Evolutionary conservation across 2,888 invertebrate species (phyloP), one percentile per base, ranked within the genome.

Genomic region (Slavum lentiscoides): DNA sequence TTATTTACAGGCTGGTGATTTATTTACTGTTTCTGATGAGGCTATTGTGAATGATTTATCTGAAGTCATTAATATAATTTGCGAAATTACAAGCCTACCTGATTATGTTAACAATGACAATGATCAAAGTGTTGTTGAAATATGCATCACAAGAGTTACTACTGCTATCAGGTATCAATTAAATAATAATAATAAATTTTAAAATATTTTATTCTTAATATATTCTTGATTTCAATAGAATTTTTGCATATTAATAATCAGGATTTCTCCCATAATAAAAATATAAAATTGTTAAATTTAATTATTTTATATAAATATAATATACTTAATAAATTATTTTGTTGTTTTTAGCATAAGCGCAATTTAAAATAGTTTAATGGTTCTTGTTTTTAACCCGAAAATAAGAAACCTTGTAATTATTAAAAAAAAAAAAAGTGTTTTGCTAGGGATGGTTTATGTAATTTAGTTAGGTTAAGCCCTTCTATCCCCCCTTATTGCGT

Each of bases 121-220:
- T 87, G 95, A 96, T 87, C 97, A 97, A 88, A 95, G 95, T 84
- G 93, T 97, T 83, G 95, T 97, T 84, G 97, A 97, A 88, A 96
- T 97, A 85, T 96, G 96, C 87, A 92, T 97, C 82, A 95, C 96
- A 1, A 88, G 96, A 83, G 93, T 96, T 64, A 94, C 95, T 66
- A 93, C 95, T 84, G 95, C 96, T 85, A 93, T 97, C 83, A 91
- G 96, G 90, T 90, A 84, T 74, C 19, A 5, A 19, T 55, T 55
- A 19, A 55, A 55, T 6, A 55, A 19, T 55, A 55, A 55, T 55
- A 55, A 3, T 55, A 19, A 55, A 1, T 55, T 55, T 19, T 19
- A 17, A 9, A 49, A 49, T 49, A 49, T 49, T 13, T 49, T 49
- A 3, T 49, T 49, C 13, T 15, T 1, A 49, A 43, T 43, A 43